Evolutionary conservation across 2,797 vertebrate genomes (phyloP), one percentile per base, ranked within the genome.

Genomic region (Pseudopleuronectes americanus): DNA sequence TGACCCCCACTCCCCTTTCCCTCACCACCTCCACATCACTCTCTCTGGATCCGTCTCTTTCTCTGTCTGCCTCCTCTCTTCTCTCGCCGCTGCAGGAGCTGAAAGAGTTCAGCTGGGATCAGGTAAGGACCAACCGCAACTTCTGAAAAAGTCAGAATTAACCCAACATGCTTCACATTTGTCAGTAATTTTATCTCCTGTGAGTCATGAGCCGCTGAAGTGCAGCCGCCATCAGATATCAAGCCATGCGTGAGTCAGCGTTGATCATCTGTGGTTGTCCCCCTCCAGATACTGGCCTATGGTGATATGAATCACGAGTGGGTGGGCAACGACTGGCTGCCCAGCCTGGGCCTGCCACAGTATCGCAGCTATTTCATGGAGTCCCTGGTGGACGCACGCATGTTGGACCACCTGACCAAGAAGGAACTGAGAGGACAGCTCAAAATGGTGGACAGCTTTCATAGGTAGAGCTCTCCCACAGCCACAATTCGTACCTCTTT

Each of bases 281-380:
- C 54, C 55, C 77, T 69, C 65, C 74, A 97, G 96, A 97, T 97
- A 76, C 92, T 97, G 90, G 96, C 96, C 43, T 97, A 97, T 13
- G 96, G 96, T 0, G 96, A 98, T 81, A 97, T 97, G 96, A 97
- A 97, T 88, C 96, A 97, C 14, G 96, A 97, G 90, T 97, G 96
- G 96, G 96, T 97, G 80, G 97, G 97, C 0, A 98, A 98, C 36
- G 96, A 97, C 89, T 97, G 97, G 97, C 93, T 98, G 81, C 96
- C 97, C 83, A 96, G 96, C 79, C 93, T 98, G 73, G 97, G 97
- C 48, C 93, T 97, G 83, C 96, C 97, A 0, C 97, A 96, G 84
- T 98, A 98, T 79, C 95, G 97, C 81, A 96, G 95, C 92, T 97
- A 97, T 85, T 98, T 98, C 93, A 98, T 98, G 97, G 97, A 98